Conservation (phyloP, 2,113 vertebrate genomes). For the Bothrops jararaca region DNA sequence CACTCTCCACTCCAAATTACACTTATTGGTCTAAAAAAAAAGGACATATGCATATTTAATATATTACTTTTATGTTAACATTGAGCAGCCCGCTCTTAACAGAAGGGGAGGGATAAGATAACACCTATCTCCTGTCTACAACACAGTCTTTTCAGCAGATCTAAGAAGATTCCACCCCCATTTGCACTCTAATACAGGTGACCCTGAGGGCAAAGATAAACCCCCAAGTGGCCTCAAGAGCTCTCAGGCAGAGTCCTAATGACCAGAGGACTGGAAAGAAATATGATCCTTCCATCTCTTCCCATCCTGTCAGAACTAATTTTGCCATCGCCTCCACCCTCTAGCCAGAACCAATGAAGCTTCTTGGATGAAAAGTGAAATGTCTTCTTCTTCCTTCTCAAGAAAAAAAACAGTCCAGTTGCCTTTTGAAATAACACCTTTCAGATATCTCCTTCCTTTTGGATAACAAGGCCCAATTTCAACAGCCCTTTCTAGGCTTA, state of each 20-base stretch:
- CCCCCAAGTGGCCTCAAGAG: neutral
- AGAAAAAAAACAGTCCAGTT: neutral
- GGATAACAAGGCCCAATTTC: neutral
- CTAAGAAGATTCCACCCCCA: too few relatives aligned
- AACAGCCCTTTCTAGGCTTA: neutral
- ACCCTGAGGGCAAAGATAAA: neutral
- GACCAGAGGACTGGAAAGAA: neutral
- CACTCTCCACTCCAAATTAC: neutral
- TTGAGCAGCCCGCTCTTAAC: neutral
- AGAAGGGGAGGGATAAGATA: too few relatives aligned
- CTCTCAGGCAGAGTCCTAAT: neutral
- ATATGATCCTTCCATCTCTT: neutral
- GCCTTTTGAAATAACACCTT: neutral
- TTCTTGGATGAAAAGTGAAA: neutral
- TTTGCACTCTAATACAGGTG: neutral
- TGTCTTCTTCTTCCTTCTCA: neutral
- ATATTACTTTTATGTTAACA: neutral
- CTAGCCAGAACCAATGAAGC: neutral
- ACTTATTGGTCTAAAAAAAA: neutral
- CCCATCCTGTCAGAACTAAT: neutral
- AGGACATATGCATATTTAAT: neutral
- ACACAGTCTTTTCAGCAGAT: too few relatives aligned
- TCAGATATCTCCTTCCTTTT: neutral
- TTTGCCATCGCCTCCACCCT: neutral
- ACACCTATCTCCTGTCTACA: neutral